Base-by-base conservation (phyloP, 2,113 vertebrate species). In the Pterocles burchelli region DNA sequence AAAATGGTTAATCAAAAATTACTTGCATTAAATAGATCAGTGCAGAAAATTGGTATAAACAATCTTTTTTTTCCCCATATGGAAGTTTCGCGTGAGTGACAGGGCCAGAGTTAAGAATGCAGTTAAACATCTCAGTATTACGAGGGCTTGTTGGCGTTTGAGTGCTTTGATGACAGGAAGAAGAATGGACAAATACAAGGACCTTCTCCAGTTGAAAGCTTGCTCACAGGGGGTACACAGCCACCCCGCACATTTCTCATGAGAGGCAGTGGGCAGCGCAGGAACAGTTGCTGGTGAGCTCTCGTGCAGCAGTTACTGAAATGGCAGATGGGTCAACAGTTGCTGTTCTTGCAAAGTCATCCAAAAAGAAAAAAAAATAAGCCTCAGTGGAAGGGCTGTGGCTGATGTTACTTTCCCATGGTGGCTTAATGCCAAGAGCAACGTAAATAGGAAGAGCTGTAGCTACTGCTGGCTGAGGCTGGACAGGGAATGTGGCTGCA, bases 261-360 rank as follows among this genome's bases (percentile, higher is more conserved):
- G 63, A n/a, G 84, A 45, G 68, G 63, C 71, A 21, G 67, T 7
- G 55, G 67, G 68, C 49, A 70, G n/a, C 3, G 5, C n/a, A 36
- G 65, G 54, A 78, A 21, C 74, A 94, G 89, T 77, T 93, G 94
- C 80, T 92, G 89, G 77, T 67, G 62, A 52, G 76, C 76, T 55
- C 67, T 59, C 13, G 17, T 18, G 41, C 71, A 81, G 93, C 83
- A 89, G 70, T 75, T 51, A 58, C 80, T 34, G 89, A 89, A 75
- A 72, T 20, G 88, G 77, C 87, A 95, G 70, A 28, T 85, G 93
- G 80, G 71, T 54, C 87, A 91, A 88, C 91, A 93, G 91, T 73
- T 96, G 93, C 89, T 91, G 74, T 80, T 91, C 74, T 70, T 85
- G 59, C 78, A 83, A 79, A 93, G 88, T 85, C 87, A 91, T 80